A percentile compares a stretch with the other conserved stretches of the same genome.
Conservation (phyloP, 2,888 invertebrate genomes). For the Pammene aurita region DNA sequence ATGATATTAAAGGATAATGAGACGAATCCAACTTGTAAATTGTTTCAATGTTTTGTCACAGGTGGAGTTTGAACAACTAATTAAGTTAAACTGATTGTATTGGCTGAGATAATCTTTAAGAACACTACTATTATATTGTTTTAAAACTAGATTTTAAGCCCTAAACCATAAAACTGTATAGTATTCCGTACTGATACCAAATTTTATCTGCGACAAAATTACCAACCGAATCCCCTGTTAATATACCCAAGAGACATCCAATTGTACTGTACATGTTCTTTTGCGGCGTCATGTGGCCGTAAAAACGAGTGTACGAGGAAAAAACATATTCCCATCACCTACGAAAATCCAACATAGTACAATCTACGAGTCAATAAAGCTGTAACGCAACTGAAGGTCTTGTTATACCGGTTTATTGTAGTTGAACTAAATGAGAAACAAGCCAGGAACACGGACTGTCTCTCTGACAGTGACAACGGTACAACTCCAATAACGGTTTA, state of each 20-base stretch:
- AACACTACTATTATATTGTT: too few relatives aligned
- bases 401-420: neutral
- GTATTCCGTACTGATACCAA: neutral
- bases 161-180: too few relatives aligned
- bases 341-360: neutral
- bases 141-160: too few relatives aligned
- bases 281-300: constrained; percentile 52
- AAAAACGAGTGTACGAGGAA: constrained; percentile 52
- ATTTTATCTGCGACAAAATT: neutral
- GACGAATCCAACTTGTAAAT: too few relatives aligned
- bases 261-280: constrained; percentile 32
- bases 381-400: neutral
- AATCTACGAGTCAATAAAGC: neutral
- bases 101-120: too few relatives aligned
- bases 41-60: too few relatives aligned
- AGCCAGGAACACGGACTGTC: constrained; percentile 48
- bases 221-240: neutral
- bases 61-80: too few relatives aligned
- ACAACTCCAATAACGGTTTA: constrained; percentile 51
- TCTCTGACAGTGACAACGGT: constrained; percentile 59
- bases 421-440: neutral
- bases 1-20: too few relatives aligned
- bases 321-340: constrained; percentile 4
- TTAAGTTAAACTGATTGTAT: too few relatives aligned
- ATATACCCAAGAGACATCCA: constrained; percentile 7